phyloP scores from a whole-genome alignment of 1,140 invertebrate genomes.

The Amyelois transitella region DNA sequence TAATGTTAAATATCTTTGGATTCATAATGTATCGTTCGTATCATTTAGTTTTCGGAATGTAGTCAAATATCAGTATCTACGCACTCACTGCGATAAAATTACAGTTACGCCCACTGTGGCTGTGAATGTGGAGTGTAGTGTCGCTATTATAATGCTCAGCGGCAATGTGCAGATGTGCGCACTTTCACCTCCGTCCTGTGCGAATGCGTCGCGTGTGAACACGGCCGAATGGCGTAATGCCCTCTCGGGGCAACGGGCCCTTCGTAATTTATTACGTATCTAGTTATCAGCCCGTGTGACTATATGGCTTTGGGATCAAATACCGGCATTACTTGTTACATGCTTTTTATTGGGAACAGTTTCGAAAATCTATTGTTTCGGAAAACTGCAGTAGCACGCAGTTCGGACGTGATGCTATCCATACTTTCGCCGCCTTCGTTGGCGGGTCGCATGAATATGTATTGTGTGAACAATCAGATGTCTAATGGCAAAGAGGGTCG shows the following conservation, averaged over 20 bases:
- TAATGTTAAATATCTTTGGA: not conserved
- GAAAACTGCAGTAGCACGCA: slow-evolving; percentile 1
- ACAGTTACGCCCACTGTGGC: slow-evolving; percentile 35
- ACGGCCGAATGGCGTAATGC: slow-evolving; percentile 28
- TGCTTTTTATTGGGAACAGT: not conserved
- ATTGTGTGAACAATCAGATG: not conserved
- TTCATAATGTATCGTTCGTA: not conserved
- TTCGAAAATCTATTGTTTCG: not conserved
- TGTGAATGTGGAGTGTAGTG: slow-evolving; percentile 19
- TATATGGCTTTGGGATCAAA: slow-evolving; percentile 8
- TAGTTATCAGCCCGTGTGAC: slow-evolving; percentile 7
- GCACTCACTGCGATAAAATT: slow-evolving; percentile 19
- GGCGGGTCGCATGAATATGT: slow-evolving; percentile 9
- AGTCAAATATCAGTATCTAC: slow-evolving; percentile 9
- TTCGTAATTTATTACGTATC: slow-evolving; percentile 20
- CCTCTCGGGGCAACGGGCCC: slow-evolving; percentile 10
- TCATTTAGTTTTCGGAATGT: not conserved
- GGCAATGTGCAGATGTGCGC: slow-evolving; percentile 32
- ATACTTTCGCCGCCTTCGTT: slow-evolving; percentile 11
- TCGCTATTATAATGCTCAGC: slow-evolving; percentile 17
- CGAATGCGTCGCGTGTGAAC: slow-evolving; percentile 34
- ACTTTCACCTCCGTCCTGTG: slow-evolving; percentile 55
- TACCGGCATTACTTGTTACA: slow-evolving; percentile 8
- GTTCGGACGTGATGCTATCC: slow-evolving; percentile 13
- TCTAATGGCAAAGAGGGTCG: not conserved